Conservation (phyloP, 2,113 vertebrate species). For the Tichodroma muraria region DNA sequence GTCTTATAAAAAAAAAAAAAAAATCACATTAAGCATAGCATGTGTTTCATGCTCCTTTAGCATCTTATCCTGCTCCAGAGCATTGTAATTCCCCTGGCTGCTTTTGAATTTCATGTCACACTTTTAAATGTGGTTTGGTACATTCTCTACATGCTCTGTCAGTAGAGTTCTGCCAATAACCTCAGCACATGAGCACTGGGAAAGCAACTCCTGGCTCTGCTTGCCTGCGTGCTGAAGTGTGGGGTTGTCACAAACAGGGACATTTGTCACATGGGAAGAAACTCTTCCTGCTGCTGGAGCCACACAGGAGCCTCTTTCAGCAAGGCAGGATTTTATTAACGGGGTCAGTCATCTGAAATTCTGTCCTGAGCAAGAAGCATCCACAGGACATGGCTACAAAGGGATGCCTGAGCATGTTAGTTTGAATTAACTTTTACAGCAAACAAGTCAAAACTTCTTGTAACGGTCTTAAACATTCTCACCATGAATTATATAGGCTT, state of each 20-base stretch:
- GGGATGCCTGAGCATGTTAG: neutral
- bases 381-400: neutral
- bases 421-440: neutral
- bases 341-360: neutral
- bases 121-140: slow-evolving; percentile 57
- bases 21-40: slow-evolving; percentile 55
- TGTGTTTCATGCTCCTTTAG: slow-evolving; percentile 59
- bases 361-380: neutral
- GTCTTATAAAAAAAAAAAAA: neutral
- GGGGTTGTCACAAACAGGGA: neutral
- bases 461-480: neutral
- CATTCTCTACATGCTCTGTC: slow-evolving; percentile 57
- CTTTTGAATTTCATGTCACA: slow-evolving; percentile 63
- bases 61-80: slow-evolving; percentile 45
- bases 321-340: neutral
- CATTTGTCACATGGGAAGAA: neutral
- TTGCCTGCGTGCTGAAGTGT: neutral
- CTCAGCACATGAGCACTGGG: neutral
- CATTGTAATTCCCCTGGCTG: slow-evolving; percentile 55
- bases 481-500: neutral
- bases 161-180: slow-evolving; percentile 51
- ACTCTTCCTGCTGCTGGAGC: neutral
- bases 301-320: neutral
- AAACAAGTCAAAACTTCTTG: neutral
- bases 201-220: neutral